Conservation (phyloP, 2,797 vertebrate genomes). For the Okamejei kenojei region DNA sequence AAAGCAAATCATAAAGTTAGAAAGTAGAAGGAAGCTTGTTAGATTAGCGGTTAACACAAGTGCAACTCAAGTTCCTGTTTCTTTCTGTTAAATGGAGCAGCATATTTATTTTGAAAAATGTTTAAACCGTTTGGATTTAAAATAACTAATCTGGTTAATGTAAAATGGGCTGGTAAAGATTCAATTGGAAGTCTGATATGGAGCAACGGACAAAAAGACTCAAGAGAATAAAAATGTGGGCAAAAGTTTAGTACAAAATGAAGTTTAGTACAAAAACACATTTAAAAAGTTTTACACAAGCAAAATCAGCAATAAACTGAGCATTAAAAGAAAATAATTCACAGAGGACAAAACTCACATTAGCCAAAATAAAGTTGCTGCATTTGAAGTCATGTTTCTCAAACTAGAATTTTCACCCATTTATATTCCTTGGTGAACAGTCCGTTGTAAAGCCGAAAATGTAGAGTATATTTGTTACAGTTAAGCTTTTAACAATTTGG, state of each 20-base stretch:
- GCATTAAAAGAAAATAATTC: not conserved
- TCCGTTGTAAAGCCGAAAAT: not conserved
- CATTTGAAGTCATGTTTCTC: not conserved
- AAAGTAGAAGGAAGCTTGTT: not conserved
- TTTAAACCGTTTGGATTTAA: not conserved
- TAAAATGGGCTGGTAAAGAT: not conserved
- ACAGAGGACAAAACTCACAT: conserved; percentile 15
- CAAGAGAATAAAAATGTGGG: not conserved
- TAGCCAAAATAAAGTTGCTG: not conserved
- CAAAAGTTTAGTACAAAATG: not conserved
- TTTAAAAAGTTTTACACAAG: not conserved
- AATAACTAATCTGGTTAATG: not conserved
- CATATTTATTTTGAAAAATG: not conserved
- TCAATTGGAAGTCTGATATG: not conserved
- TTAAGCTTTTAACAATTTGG: not conserved
- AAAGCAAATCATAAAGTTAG: not conserved
- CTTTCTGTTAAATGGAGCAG: not conserved
- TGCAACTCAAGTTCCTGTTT: not conserved
- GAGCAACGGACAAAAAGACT: not conserved
- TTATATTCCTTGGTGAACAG: not conserved
- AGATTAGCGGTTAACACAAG: not conserved
- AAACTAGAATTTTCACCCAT: not conserved
- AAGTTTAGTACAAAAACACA: not conserved
- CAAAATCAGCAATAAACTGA: not conserved
- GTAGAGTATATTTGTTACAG: not conserved